phyloP scores from a whole-genome alignment of 2,113 vertebrate species.

The Galbula dea region DNA sequence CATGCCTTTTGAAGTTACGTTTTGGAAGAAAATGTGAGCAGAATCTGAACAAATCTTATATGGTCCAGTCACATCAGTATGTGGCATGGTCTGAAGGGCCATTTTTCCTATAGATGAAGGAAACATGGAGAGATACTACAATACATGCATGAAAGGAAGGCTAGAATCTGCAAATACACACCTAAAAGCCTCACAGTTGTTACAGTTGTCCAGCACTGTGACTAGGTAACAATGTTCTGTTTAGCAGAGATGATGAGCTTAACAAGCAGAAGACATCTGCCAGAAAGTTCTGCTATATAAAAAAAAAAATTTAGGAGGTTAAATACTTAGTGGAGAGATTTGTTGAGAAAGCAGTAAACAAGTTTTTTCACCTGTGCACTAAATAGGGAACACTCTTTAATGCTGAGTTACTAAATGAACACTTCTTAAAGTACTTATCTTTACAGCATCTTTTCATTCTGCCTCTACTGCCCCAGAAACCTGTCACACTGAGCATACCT shows the following conservation, averaged over 20 bases:
- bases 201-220: background rate
- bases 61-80: background rate
- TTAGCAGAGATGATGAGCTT: background rate
- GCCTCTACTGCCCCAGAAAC: background rate
- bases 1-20: background rate
- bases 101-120: background rate
- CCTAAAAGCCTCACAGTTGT: background rate
- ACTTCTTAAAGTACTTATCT: background rate
- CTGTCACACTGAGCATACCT: background rate
- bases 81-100: background rate
- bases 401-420: background rate
- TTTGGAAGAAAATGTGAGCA: background rate
- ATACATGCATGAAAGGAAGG: background rate
- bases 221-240: background rate
- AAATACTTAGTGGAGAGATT: background rate
- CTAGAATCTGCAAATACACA: background rate
- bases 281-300: background rate
- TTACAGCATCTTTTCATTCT: constrained; percentile 17
- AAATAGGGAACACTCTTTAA: background rate
- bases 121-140: background rate
- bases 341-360: background rate
- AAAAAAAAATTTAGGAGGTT: background rate
- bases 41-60: background rate
- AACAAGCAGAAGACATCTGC: background rate
- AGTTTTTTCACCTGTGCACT: background rate